A percentile compares a stretch with the other conserved stretches of the same genome.
phyloP scores from a whole-genome alignment of 2,888 invertebrate species.

The Panopea generosa region DNA sequence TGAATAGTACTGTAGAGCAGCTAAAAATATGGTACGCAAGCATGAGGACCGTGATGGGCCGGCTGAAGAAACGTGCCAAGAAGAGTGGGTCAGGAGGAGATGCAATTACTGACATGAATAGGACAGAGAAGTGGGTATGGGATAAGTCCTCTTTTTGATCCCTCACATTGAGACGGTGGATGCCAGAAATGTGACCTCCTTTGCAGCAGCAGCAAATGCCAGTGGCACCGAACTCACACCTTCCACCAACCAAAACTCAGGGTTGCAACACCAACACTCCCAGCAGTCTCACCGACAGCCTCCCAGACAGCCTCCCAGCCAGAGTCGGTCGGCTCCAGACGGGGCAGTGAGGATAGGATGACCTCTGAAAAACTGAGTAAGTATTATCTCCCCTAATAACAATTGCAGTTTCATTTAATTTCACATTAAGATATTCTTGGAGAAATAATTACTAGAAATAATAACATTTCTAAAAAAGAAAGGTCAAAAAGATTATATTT shows the following conservation, averaged over 20 bases:
- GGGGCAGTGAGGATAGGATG: slow-evolving; percentile 83
- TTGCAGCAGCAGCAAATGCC: slow-evolving; percentile 33
- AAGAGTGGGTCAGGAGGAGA: slow-evolving; percentile 17
- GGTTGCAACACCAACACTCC: too few relatives aligned
- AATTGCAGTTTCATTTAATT: slow-evolving; percentile 31
- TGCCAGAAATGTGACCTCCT: slow-evolving; percentile 34
- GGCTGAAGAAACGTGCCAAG: slow-evolving; percentile 25
- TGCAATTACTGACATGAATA: slow-evolving; percentile 26
- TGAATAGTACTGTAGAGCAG: slow-evolving; percentile 17
- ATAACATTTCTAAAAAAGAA: too few relatives aligned
- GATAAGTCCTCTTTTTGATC: slow-evolving; percentile 26
- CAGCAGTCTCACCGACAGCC: slow-evolving; percentile 14
- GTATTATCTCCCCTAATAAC: slow-evolving; percentile 46
- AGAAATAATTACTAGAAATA: neutral
- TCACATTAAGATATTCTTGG: slow-evolving; percentile 84
- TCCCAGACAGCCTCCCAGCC: slow-evolving; percentile 64
- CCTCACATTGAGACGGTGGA: slow-evolving; percentile 39
- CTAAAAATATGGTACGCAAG: slow-evolving; percentile 29
- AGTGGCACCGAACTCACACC: slow-evolving; percentile 18
- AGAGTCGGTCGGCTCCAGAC: slow-evolving; percentile 86
- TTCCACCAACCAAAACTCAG: neutral
- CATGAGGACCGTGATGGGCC: slow-evolving; percentile 33
- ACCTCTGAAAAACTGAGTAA: slow-evolving; percentile 87
- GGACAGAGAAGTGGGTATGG: slow-evolving; percentile 26
- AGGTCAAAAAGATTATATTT: neutral